Evolutionary conservation across 2,113 vertebrate genomes (phyloP), one percentile per base, ranked within the genome.

Genomic region (Leucopternis melanops): DNA sequence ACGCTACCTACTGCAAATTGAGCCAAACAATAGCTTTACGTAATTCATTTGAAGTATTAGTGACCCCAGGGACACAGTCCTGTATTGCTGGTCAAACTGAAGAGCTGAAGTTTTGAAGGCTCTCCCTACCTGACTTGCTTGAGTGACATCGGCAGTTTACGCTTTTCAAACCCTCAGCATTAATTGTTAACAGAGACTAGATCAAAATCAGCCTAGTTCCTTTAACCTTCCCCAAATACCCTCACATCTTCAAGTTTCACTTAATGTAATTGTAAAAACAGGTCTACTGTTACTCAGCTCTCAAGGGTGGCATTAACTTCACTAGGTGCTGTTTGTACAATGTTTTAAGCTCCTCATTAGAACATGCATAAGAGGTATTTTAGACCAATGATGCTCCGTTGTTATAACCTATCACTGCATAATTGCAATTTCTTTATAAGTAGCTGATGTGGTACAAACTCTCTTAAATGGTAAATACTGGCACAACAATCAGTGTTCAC

Each of bases 161-260:
- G 20, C n/a, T 67, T 84, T 94, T 89, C 86, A 78, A 91, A 83
- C 91, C 87, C 57, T 92, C 66, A 79, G 44, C 29, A 61, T 52
- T 88, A 92, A 94, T 72, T 86, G 65, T 61, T 93, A 95, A 81
- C 44, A 91, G 91, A 94, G 44, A 86, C 80, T 81, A 92, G 89
- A 95, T 96, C 78, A 66, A 87, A 95, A 94, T 91, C 89, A 90
- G 62, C 22, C 0, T 8, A 90, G 71, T 93, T 84, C 83, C 70
- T 92, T 93, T 94, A 95, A 69, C 92, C 36, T 81, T 65, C 23
- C 78, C 66, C 84, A 95, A 96, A 96, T 77, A 81, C 50, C 20
- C 13, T 73, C 34, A 77, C 63, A 87, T 95, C 89, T 94, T 92
- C 94, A 96, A 92, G 80, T 94, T 97, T 96, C 92, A 95, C 73